Evolutionary conservation across 1,140 invertebrate species (phyloP).

Genomic region (Drosophila repletoides): DNA sequence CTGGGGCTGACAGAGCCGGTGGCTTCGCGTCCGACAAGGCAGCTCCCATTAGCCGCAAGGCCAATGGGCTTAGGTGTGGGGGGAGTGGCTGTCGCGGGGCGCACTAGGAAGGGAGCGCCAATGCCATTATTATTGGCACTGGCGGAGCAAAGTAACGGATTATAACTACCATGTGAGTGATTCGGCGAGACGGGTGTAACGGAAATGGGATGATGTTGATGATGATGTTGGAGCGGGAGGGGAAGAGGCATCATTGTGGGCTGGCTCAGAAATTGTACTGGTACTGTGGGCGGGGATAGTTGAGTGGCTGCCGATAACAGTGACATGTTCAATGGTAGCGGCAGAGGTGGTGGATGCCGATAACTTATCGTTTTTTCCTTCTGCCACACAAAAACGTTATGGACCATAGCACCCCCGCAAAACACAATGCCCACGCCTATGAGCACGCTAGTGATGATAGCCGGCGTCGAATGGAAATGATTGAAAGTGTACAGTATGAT

Average conservation of each 20-base stretch:
- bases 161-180: slow-evolving; percentile 81
- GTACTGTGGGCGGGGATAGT: slow-evolving; percentile 15
- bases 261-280: slow-evolving; percentile 32
- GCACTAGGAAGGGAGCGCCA: slow-evolving; percentile 68
- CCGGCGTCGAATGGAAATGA: slow-evolving; percentile 95
- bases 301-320: slow-evolving; percentile 34
- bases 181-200: slow-evolving; percentile 80
- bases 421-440: slow-evolving; percentile 95
- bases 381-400: slow-evolving; percentile 97
- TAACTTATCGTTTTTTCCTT: slow-evolving; percentile 88
- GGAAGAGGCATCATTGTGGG: background rate
- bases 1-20: slow-evolving; percentile 86
- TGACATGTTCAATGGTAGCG: slow-evolving; percentile 39
- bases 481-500: slow-evolving; percentile 96
- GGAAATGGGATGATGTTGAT: slow-evolving; percentile 64
- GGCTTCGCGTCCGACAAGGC: slow-evolving; percentile 82
- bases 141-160: slow-evolving; percentile 56
- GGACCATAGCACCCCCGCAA: slow-evolving; percentile 95
- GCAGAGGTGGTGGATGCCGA: slow-evolving; percentile 80
- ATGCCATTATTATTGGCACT: slow-evolving; percentile 24
- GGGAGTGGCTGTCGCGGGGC: slow-evolving; percentile 83
- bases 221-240: slow-evolving; percentile 34
- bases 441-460: slow-evolving; percentile 93
- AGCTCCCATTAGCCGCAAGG: slow-evolving; percentile 36
- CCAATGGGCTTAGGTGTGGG: slow-evolving; percentile 81